phyloP scores from a whole-genome alignment of 2,797 vertebrate species.

The Syngnathus acus region DNA sequence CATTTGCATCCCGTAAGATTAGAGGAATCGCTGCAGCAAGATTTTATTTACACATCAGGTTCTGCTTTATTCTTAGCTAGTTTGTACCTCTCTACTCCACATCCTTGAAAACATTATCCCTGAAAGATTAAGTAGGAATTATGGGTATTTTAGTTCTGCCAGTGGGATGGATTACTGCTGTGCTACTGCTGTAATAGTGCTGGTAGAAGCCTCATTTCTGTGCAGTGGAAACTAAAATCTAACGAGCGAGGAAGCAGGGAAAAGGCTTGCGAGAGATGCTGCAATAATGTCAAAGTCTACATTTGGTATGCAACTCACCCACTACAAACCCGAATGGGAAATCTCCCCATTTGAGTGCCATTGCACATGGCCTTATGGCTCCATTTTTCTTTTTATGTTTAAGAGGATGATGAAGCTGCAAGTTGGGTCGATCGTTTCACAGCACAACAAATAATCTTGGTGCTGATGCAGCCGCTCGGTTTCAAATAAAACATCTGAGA shows the following conservation, averaged over 20 bases:
- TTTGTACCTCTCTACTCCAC: constrained; percentile 54
- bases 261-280: constrained; percentile 42
- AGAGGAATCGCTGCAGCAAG: constrained; percentile 23
- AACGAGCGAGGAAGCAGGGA: constrained; percentile 43
- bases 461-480: constrained; percentile 20
- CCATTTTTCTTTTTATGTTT: constrained; percentile 41
- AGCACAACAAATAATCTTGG: constrained; percentile 23
- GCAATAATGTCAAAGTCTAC: constrained; percentile 47
- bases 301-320: constrained; percentile 39
- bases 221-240: constrained; percentile 43
- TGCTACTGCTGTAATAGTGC: constrained; percentile 49
- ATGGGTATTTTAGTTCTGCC: constrained; percentile 59
- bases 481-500: constrained; percentile 28
- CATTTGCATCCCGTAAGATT: constrained; percentile 27
- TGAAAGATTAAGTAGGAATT: constrained; percentile 64
- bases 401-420: constrained; percentile 45
- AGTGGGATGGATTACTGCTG: constrained; percentile 60
- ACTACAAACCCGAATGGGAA: constrained; percentile 46
- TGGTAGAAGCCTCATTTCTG: constrained; percentile 44
- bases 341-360: constrained; percentile 39
- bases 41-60: constrained; percentile 65
- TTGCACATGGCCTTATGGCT: constrained; percentile 31
- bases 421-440: constrained; percentile 26
- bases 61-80: constrained; percentile 52
- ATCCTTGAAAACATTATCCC: constrained; percentile 64